These are phyloP conservation scores for Pseudeuparius sepicola DNA, from an alignment of 2,888 invertebrate genomes.

Conservation along the genomic window DNA sequence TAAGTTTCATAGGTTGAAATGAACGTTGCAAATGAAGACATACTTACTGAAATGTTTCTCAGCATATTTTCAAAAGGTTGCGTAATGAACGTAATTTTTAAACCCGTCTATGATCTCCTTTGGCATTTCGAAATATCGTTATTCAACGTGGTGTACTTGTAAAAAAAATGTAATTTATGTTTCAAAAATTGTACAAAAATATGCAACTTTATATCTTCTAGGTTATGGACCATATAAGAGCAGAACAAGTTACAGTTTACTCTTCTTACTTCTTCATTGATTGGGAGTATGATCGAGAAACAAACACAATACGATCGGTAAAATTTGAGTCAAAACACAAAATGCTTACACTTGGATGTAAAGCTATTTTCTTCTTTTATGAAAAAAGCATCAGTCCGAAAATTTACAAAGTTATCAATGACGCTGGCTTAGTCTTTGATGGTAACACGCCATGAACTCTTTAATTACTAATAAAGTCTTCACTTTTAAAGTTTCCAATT, in stretches of 20 bases:
- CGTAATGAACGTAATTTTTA: too few species aligned
- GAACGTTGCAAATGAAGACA: too few species aligned
- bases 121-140: too few species aligned
- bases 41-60: too few species aligned
- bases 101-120: too few species aligned
- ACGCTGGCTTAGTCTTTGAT: conserved; percentile 33
- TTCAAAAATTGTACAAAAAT: too few species aligned
- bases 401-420: conserved; percentile 44
- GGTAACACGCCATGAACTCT: conserved; percentile 23
- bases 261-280: conserved; percentile 46
- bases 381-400: conserved; percentile 41
- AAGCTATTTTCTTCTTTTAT: conserved; percentile 49
- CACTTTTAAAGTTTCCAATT: background rate
- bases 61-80: too few species aligned
- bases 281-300: conserved; percentile 39
- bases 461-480: too few species aligned
- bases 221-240: conserved; percentile 33
- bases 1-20: too few species aligned
- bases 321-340: conserved; percentile 43
- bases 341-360: conserved; percentile 41
- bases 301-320: conserved; percentile 32
- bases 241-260: conserved; percentile 40
- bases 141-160: too few species aligned
- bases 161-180: too few species aligned
- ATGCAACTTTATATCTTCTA: too few species aligned